Conservation (phyloP, 2,888 invertebrate genomes). For the Rhingia rostrata region DNA sequence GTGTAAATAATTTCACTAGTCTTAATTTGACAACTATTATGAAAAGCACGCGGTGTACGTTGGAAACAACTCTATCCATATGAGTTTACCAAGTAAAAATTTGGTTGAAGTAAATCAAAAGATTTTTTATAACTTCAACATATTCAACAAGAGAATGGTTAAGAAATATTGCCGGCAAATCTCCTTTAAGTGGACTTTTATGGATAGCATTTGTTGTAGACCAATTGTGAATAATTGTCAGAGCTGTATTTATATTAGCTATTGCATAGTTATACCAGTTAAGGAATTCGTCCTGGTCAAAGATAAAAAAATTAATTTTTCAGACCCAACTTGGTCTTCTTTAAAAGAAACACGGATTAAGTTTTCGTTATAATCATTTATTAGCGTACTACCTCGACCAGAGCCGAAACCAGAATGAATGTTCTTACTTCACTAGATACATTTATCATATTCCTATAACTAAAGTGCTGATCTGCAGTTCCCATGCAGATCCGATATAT, state of each 20-base stretch:
- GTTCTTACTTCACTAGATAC: too few relatives aligned
- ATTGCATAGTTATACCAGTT: too few relatives aligned
- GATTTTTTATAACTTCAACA: conserved; percentile 5
- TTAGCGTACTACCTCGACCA: too few relatives aligned
- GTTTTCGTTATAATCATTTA: too few relatives aligned
- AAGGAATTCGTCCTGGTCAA: too few relatives aligned
- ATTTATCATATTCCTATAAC: too few relatives aligned
- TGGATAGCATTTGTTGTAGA: not conserved
- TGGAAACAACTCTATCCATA: conserved; percentile 4
- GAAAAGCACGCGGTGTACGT: conserved; percentile 12
- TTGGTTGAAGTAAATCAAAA: not conserved
- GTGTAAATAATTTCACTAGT: not conserved
- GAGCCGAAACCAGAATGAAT: too few relatives aligned
- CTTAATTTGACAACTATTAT: not conserved
- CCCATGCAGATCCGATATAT: too few relatives aligned
- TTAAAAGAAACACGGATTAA: too few relatives aligned
- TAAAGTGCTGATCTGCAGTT: too few relatives aligned
- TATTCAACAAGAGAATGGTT: conserved; percentile 2
- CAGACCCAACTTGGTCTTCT: too few relatives aligned
- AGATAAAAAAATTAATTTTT: too few relatives aligned
- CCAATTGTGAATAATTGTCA: not conserved
- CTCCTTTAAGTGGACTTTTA: not conserved
- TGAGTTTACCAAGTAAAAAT: conserved; percentile 1
- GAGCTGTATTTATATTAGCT: not conserved
- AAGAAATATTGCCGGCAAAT: not conserved